Percentiles rank a stretch among this genome's conserved stretches.
phyloP scores from a whole-genome alignment of 2,113 vertebrate genomes.

The Jaculus jaculus region DNA sequence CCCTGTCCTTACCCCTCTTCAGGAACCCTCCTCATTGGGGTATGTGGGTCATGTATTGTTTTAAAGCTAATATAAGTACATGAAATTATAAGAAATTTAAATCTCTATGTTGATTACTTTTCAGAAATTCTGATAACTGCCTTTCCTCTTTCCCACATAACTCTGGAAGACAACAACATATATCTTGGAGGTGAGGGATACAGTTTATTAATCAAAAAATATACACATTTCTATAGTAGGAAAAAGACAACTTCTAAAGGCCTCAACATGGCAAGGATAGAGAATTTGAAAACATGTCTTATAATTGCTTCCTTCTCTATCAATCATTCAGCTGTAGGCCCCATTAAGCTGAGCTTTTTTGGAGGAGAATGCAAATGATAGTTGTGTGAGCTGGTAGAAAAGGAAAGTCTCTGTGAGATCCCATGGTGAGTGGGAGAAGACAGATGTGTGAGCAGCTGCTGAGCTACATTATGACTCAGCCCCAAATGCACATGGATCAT shows the following conservation, averaged over 20 bases:
- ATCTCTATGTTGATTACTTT: background rate
- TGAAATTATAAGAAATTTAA: too few relatives aligned
- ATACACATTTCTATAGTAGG: background rate
- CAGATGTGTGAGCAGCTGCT: constrained; percentile 73
- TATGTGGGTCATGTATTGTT: too few relatives aligned
- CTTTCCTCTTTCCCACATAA: background rate
- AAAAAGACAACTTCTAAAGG: background rate
- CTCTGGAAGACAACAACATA: background rate
- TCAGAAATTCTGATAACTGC: background rate
- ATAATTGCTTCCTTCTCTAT: background rate
- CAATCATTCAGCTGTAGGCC: background rate
- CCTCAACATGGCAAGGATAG: background rate
- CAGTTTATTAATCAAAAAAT: background rate
- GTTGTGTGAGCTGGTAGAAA: background rate
- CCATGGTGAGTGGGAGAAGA: constrained; percentile 42
- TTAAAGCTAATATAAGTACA: background rate
- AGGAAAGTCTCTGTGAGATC: constrained; percentile 29
- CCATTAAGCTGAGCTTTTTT: constrained; percentile 13
- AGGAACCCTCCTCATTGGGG: too few relatives aligned
- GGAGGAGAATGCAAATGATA: constrained; percentile 18
- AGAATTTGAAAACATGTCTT: background rate
- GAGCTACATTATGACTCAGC: constrained; percentile 54
- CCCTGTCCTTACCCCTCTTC: too few relatives aligned
- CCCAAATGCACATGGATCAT: constrained; percentile 22
- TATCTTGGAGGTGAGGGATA: background rate